Conservation (phyloP, 2,113 vertebrate species). For the Ramphastos sulfuratus region DNA sequence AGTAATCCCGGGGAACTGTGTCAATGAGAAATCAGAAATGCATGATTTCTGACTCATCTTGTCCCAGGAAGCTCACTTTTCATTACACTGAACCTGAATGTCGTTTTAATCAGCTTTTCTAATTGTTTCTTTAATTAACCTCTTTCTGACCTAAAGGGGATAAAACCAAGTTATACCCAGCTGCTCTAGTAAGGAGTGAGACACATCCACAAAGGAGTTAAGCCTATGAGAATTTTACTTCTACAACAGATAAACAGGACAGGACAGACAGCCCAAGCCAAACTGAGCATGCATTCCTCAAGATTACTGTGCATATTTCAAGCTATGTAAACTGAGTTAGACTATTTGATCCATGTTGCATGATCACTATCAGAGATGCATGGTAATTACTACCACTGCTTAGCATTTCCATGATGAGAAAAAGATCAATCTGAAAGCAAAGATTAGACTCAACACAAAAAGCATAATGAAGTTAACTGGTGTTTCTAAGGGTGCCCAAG, state of each 20-base stretch:
- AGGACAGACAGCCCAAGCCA: not conserved
- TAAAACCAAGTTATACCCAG: not conserved
- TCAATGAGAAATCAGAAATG: not conserved
- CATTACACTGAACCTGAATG: not conserved
- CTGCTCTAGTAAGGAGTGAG: not conserved
- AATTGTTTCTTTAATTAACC: conserved; percentile 10
- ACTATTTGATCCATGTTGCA: not conserved
- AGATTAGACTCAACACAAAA: not conserved
- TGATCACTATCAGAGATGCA: not conserved
- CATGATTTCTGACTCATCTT: not conserved
- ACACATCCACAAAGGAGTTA: not conserved
- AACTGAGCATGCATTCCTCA: not conserved
- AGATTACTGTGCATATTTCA: not conserved
- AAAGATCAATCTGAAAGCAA: not conserved
- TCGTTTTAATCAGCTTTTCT: conserved; percentile 25
- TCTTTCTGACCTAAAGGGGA: not conserved
- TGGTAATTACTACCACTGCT: not conserved
- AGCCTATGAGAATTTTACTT: not conserved
- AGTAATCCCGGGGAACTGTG: not conserved
- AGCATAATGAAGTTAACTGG: not conserved
- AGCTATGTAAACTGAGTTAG: not conserved
- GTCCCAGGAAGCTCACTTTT: not conserved
- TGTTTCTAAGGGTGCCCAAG: conserved; percentile 28
- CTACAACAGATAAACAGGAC: not conserved
- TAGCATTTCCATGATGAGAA: conserved; percentile 9